These are phyloP conservation scores for Leistus spinibarbis DNA, from an alignment of 2,888 invertebrate species.

Conservation along the genomic window DNA sequence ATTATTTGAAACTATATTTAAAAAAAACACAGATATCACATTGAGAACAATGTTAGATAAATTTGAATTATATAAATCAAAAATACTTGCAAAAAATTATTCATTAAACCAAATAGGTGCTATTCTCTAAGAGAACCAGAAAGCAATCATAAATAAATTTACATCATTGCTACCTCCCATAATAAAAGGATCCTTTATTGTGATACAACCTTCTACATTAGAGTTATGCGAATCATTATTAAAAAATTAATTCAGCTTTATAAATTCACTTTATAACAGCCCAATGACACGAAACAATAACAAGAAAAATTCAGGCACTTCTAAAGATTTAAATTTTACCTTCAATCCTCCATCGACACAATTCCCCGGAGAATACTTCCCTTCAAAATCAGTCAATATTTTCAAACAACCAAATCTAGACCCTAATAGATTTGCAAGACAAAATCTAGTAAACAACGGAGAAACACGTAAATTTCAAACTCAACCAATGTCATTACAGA, in stretches of 20 bases:
- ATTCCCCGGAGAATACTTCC: not conserved
- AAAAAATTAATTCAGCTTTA: not conserved
- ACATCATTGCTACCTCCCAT: not conserved
- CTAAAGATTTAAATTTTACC: not conserved
- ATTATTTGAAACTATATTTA: too few species aligned
- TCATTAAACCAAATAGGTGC: too few species aligned
- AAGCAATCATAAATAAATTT: too few species aligned
- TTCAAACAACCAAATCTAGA: not conserved
- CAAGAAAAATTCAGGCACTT: not conserved
- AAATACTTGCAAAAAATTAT: too few species aligned
- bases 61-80: too few species aligned
- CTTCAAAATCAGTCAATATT: not conserved
- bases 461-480: not conserved
- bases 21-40: too few species aligned
- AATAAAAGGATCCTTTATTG: conserved; percentile 13
- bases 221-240: conserved; percentile 6
- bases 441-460: not conserved
- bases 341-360: not conserved
- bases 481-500: conserved; percentile 11
- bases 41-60: too few species aligned
- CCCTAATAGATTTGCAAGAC: not conserved
- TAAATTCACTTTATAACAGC: not conserved
- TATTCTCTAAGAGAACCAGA: too few species aligned
- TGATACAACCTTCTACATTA: not conserved
- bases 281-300: not conserved